A percentile compares a stretch with the other conserved stretches of the same genome.
These are phyloP conservation scores for Noctilio leporinus DNA, from an alignment of 2,113 vertebrate genomes.

Conservation along the genomic window DNA sequence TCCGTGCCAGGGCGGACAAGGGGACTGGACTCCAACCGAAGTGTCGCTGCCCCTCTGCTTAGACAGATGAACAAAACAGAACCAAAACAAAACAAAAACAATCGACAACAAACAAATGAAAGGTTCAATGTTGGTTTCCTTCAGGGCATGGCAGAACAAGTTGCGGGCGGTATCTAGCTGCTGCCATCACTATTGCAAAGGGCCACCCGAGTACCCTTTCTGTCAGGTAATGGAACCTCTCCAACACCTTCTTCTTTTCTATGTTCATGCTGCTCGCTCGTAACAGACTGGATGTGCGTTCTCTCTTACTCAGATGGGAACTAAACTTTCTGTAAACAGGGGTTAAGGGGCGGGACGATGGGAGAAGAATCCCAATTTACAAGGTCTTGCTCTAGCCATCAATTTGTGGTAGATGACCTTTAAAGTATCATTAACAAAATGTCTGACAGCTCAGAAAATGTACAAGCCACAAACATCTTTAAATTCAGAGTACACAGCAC, in stretches of 20 bases:
- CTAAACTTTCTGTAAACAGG: slow-evolving; percentile 50
- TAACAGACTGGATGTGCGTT: slow-evolving; percentile 65
- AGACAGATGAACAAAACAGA: slow-evolving; percentile 74
- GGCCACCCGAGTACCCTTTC: slow-evolving; percentile 69
- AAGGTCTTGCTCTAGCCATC: slow-evolving; percentile 76
- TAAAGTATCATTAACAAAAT: slow-evolving; percentile 73
- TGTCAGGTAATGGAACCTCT: slow-evolving; percentile 61
- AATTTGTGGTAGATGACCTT: slow-evolving; percentile 70
- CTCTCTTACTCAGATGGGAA: slow-evolving; percentile 67
- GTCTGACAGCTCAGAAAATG: slow-evolving; percentile 80
- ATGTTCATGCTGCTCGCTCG: slow-evolving; percentile 72
- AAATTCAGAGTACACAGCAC: slow-evolving; percentile 75
- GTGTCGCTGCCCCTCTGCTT: slow-evolving; percentile 73
- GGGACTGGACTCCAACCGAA: slow-evolving; percentile 69
- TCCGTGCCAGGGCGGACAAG: slow-evolving; percentile 71
- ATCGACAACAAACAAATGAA: slow-evolving; percentile 68
- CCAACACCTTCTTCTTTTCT: slow-evolving; percentile 68
- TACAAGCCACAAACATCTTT: slow-evolving; percentile 81
- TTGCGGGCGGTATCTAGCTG: slow-evolving; percentile 64
- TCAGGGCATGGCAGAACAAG: slow-evolving; percentile 69
- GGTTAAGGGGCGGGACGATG: slow-evolving; percentile 22
- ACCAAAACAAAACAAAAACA: slow-evolving; percentile 57
- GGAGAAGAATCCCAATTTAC: slow-evolving; percentile 70
- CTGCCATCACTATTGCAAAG: slow-evolving; percentile 75
- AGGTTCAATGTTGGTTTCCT: slow-evolving; percentile 76